Base-by-base conservation (phyloP, 1,140 invertebrate species). In the Anastrepha obliqua region DNA sequence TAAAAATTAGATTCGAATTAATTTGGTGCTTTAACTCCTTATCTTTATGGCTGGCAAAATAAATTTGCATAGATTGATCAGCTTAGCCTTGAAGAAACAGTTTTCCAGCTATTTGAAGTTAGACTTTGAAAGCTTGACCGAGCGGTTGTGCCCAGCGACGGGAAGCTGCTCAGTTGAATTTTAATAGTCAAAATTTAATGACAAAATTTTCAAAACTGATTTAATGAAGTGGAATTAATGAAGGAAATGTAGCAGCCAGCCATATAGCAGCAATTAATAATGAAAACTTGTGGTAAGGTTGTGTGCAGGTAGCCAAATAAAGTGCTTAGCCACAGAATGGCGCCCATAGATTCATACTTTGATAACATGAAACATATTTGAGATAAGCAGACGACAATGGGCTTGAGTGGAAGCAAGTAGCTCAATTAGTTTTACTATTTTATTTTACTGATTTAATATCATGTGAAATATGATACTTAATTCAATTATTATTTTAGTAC, bases 1-100 rank as follows among this genome's bases (percentile, higher is more conserved):
- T 81, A 81, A 81, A 81, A 81, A 81, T 81, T 81, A 81, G 74
- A 81, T 81, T 81, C 74, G n/a, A 81, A 55, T 81, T 81, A 81
- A 81, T 81, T 81, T 81, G 74, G 74, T 81, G 47, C 6, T 81
- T 55, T 81, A n/a, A 29, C 17, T 81, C 47, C n/a, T 81, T 81
- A 81, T 81, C 74, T 81, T 81, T 55, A 81, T 81, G 74, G 44
- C 51, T 55, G 20, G 74, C 74, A 81, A 81, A 81, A 55, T 81
- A 81, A 55, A 81, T 81, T 74, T 74, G 67, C 74, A 55, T 81
- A 81, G 47, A 81, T 81, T 58, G 74, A 74, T 74, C 67, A n/a
- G 74, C 47, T 13, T n/a, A 42, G 20, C 20, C 47, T 58, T 81
- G 47, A 81, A 81, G 47, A 15, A 42, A 81, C 17, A 51, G 60